phyloP scores from a whole-genome alignment of 53 echinoderm and acorn worm species.

The Henricia sp. region DNA sequence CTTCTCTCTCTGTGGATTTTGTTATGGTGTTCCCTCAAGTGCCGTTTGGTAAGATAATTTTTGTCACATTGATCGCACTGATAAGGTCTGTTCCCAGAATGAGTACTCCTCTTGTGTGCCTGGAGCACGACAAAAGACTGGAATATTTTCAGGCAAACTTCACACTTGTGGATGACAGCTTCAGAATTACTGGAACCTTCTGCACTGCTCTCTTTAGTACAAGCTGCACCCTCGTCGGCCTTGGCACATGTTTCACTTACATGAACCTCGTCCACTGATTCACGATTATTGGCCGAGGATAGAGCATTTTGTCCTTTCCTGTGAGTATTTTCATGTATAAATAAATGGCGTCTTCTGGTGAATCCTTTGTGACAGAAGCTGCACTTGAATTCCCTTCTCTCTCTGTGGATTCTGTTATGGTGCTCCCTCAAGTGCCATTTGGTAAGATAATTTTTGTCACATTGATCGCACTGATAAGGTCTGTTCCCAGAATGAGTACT shows the following conservation, averaged over 20 bases:
- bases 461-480: not conserved
- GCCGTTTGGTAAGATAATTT: not conserved
- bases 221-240: not conserved
- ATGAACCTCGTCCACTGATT: not conserved
- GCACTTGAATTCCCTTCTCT: not conserved
- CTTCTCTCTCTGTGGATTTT: not conserved
- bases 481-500: too few relatives aligned
- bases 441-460: not conserved
- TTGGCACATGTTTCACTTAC: not conserved
- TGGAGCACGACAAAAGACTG: too few relatives aligned
- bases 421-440: not conserved
- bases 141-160: too few relatives aligned
- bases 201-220: not conserved
- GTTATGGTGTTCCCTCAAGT: not conserved
- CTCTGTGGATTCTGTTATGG: not conserved
- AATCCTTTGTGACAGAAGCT: not conserved
- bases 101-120: too few relatives aligned
- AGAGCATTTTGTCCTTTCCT: not conserved
- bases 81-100: too few relatives aligned
- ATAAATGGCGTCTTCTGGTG: not conserved
- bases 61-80: not conserved
- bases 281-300: not conserved
- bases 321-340: not conserved
- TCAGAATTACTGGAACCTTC: too few relatives aligned
- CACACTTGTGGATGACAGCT: too few relatives aligned